Percentiles rank a stretch among this genome's conserved stretches.
Conservation (phyloP, 2,797 vertebrate species). For the Percopsis omiscomaycus region DNA sequence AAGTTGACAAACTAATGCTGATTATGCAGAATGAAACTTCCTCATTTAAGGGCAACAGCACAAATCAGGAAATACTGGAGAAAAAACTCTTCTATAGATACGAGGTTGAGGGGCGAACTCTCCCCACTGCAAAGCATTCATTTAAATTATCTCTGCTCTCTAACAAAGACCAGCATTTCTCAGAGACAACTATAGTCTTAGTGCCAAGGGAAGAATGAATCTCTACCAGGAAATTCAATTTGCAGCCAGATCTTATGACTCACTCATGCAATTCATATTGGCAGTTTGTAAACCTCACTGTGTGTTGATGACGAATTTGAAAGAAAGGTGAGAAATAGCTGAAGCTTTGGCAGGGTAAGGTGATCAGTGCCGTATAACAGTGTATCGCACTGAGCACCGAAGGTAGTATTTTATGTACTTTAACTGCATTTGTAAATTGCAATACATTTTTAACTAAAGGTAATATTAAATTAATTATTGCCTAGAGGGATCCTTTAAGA, state of each 20-base stretch:
- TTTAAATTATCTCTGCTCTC: neutral
- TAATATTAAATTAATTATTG: too few species aligned
- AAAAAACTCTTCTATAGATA: too few species aligned
- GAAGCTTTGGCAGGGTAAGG: conserved; percentile 28
- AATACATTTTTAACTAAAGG: too few species aligned
- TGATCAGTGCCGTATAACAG: conserved; percentile 24
- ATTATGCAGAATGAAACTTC: too few species aligned
- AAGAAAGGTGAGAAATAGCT: conserved; percentile 69
- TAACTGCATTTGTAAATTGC: neutral
- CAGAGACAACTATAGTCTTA: conserved; percentile 14
- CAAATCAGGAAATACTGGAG: too few species aligned
- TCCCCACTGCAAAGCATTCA: too few species aligned
- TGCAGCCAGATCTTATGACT: conserved; percentile 56
- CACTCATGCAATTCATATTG: conserved; percentile 55
- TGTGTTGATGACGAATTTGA: conserved; percentile 66
- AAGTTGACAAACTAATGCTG: too few species aligned
- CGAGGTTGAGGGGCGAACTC: too few species aligned
- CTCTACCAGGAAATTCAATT: conserved; percentile 65
- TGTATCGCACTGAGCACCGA: conserved; percentile 24
- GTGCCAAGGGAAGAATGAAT: conserved; percentile 42
- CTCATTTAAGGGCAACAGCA: too few species aligned
- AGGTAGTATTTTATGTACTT: conserved; percentile 9
- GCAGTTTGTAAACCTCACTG: conserved; percentile 49
- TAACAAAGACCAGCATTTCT: conserved; percentile 1
- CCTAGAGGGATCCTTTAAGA: too few species aligned